phyloP scores from a whole-genome alignment of 2,888 invertebrate genomes.

The Sepiola atlantica region DNA sequence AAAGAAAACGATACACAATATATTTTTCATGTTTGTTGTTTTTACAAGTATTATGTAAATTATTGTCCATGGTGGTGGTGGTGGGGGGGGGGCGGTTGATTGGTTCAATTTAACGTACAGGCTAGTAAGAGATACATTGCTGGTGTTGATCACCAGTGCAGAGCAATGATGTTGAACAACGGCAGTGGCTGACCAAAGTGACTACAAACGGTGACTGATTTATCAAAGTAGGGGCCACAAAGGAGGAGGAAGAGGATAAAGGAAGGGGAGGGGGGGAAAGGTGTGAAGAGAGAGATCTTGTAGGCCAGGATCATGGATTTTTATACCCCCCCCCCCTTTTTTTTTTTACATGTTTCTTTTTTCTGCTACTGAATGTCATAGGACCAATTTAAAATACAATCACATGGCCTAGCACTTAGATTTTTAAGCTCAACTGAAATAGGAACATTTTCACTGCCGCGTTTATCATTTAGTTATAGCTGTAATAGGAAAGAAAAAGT shows the following conservation, averaged over 20 bases:
- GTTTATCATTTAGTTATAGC: slow-evolving; percentile 39
- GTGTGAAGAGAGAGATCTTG: background rate
- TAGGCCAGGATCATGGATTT: slow-evolving; percentile 40
- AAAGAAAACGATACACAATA: slow-evolving; percentile 41
- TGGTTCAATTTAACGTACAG: slow-evolving; percentile 43
- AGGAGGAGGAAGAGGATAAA: background rate
- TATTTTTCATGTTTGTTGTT: slow-evolving; percentile 43
- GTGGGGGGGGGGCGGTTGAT: background rate
- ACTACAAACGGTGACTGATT: slow-evolving; percentile 23
- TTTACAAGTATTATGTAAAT: slow-evolving; percentile 37
- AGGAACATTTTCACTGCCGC: slow-evolving; percentile 37
- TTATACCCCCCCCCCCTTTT: background rate
- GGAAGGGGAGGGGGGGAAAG: background rate
- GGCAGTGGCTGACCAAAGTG: slow-evolving; percentile 37
- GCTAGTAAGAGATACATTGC: slow-evolving; percentile 43
- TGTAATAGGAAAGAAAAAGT: slow-evolving; percentile 32
- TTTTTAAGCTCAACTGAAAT: slow-evolving; percentile 24
- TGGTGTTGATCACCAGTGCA: slow-evolving; percentile 32
- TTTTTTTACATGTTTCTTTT: slow-evolving; percentile 14
- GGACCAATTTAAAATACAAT: slow-evolving; percentile 33
- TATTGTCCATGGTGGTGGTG: background rate
- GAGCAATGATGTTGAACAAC: slow-evolving; percentile 42
- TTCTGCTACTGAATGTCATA: slow-evolving; percentile 39
- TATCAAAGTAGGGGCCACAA: slow-evolving; percentile 34
- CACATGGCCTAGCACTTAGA: slow-evolving; percentile 24